Evolutionary conservation across 2,888 invertebrate species (phyloP).

Genomic region (Odontocolon sp.): DNA sequence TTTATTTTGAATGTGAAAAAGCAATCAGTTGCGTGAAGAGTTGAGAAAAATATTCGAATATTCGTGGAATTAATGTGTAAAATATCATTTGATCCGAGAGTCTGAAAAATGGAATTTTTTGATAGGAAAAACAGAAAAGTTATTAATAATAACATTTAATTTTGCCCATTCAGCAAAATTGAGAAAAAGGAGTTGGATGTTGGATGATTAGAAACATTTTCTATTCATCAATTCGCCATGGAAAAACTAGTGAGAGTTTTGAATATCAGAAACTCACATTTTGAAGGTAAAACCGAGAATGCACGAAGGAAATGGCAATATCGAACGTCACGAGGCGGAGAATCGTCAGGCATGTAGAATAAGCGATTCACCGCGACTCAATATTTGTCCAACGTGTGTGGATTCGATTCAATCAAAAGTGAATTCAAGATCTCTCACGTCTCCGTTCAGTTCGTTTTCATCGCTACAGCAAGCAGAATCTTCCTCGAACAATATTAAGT

Average conservation of each 20-base stretch:
- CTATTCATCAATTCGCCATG: background rate
- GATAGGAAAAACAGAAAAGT: no score
- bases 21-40: no score
- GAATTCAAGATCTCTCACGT: slow-evolving; percentile 48
- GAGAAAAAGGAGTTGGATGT: slow-evolving; percentile 10
- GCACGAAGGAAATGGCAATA: slow-evolving; percentile 11
- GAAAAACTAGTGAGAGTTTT: background rate
- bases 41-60: no score
- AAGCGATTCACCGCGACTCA: slow-evolving; percentile 47
- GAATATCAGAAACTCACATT: slow-evolving; percentile 13
- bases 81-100: no score
- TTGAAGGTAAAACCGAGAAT: background rate
- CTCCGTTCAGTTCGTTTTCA: background rate
- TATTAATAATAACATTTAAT: no score
- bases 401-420: slow-evolving; percentile 60
- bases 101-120: no score
- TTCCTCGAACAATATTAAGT: background rate
- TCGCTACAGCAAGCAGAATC: background rate
- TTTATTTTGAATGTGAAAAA: background rate
- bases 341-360: slow-evolving; percentile 19
- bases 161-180: no score
- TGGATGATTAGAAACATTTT: slow-evolving; percentile 14
- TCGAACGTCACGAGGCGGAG: no score
- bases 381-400: slow-evolving; percentile 58
- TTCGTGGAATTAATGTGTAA: no score